A percentile compares a stretch with the other conserved stretches of the same genome.
Conservation (phyloP, 2,113 vertebrate species). For the Gymnocephalus cernua region DNA sequence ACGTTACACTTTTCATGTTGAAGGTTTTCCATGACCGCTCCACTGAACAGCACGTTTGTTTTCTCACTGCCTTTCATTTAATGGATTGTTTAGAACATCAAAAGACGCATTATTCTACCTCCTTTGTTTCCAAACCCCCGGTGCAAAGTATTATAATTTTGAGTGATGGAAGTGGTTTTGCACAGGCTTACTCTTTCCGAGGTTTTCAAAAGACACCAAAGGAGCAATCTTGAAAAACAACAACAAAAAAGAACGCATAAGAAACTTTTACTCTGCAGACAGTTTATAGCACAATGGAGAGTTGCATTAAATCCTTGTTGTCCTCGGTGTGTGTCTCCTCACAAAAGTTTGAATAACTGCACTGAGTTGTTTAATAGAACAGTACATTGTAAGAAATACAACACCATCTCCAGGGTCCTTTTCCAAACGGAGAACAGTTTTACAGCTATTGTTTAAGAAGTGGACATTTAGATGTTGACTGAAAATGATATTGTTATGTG, state of each 20-base stretch:
- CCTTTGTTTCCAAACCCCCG: slow-evolving; percentile 50
- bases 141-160: slow-evolving; percentile 65
- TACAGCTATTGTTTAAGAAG: neutral
- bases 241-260: slow-evolving; percentile 25
- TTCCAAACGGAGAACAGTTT: neutral
- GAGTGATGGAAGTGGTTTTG: slow-evolving; percentile 72
- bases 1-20: slow-evolving; percentile 52
- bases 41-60: slow-evolving; percentile 44
- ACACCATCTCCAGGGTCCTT: neutral
- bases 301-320: slow-evolving; percentile 29
- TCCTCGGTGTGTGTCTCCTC: slow-evolving; percentile 23
- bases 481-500: slow-evolving; percentile 3
- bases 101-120: slow-evolving; percentile 69
- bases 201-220: slow-evolving; percentile 66
- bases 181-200: slow-evolving; percentile 30
- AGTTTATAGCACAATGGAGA: slow-evolving; percentile 26
- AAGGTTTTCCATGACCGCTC: slow-evolving; percentile 63
- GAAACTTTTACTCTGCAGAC: slow-evolving; percentile 21
- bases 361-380: neutral
- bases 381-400: neutral
- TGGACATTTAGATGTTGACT: neutral
- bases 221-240: slow-evolving; percentile 61
- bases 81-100: slow-evolving; percentile 76
- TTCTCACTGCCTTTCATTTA: slow-evolving; percentile 68
- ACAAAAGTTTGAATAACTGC: slow-evolving; percentile 10